A percentile compares a stretch with the other conserved stretches of the same genome.
Evolutionary conservation across 2,113 vertebrate species (phyloP).

Genomic region (Rhadina sibilatrix): DNA sequence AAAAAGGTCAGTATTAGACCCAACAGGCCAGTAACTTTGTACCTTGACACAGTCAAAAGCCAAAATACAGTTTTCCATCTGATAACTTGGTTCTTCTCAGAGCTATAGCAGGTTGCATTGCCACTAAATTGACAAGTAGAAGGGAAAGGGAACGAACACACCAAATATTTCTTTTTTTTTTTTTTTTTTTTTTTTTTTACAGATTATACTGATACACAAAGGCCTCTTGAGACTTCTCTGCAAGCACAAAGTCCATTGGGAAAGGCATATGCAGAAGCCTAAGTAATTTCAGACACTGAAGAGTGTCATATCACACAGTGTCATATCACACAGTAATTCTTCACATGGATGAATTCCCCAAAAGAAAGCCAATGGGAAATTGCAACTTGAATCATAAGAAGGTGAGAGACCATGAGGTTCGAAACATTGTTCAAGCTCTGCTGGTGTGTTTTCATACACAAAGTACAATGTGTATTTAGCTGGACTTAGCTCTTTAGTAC

Average conservation of each 20-base stretch:
- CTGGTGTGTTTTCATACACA: conserved; percentile 49
- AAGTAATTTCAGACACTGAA: conserved; percentile 15
- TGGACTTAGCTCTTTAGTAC: conserved; percentile 3
- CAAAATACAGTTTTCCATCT: conserved; percentile 38
- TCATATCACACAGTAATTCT: conserved; percentile 47
- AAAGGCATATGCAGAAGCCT: conserved; percentile 27
- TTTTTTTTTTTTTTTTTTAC: conserved; percentile 14
- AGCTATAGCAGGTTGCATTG: conserved; percentile 13
- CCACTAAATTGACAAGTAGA: conserved; percentile 17
- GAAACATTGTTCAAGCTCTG: conserved; percentile 37
- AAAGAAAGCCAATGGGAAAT: conserved; percentile 25
- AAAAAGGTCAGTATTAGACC: conserved; percentile 27
- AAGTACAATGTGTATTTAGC: conserved; percentile 15
- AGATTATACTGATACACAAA: conserved; percentile 18
- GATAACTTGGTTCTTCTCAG: neutral
- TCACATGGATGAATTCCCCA: conserved; percentile 17
- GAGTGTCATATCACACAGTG: conserved; percentile 32
- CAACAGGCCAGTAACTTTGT: conserved; percentile 13
- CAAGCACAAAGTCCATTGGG: neutral
- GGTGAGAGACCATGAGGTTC: conserved; percentile 19
- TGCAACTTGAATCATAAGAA: neutral
- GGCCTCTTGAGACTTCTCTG: conserved; percentile 28
- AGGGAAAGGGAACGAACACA: conserved; percentile 6
- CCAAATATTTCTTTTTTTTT: neutral
- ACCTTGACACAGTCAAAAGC: conserved; percentile 49